A percentile compares a stretch with the other conserved stretches of the same genome.
Evolutionary conservation across 2,797 vertebrate genomes (phyloP).

Genomic region (Clarias fuscus): DNA sequence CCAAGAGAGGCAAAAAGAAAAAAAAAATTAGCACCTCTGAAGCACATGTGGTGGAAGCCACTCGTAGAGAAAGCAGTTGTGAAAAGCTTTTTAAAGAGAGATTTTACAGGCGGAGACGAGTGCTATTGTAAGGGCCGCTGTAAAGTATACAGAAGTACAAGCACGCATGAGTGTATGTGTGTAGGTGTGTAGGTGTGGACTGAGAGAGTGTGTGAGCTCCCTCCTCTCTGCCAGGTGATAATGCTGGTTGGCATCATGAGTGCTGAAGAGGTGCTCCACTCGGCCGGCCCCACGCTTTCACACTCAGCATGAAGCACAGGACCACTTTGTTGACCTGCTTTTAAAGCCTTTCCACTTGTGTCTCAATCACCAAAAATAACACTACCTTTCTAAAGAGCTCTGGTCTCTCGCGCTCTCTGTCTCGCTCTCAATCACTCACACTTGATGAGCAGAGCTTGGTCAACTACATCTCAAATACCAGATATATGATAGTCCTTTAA

Average conservation of each 20-base stretch:
- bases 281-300: conserved; percentile 63
- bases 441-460: conserved; percentile 20
- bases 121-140: conserved; percentile 37
- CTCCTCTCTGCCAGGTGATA: conserved; percentile 58
- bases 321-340: conserved; percentile 75
- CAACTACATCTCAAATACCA: conserved; percentile 21
- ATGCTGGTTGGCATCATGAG: conserved; percentile 58
- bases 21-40: conserved; percentile 27
- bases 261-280: conserved; percentile 63
- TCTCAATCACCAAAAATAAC: conserved; percentile 81
- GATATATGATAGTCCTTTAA: conserved; percentile 13
- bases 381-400: conserved; percentile 72
- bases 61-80: conserved; percentile 31
- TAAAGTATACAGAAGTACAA: conserved; percentile 44
- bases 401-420: conserved; percentile 8
- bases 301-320: conserved; percentile 72
- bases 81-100: conserved; percentile 52
- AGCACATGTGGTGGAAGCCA: conserved; percentile 24
- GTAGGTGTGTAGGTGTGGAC: conserved; percentile 42
- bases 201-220: conserved; percentile 28
- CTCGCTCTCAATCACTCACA: conserved; percentile 13
- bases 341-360: conserved; percentile 76
- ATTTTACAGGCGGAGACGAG: conserved; percentile 49
- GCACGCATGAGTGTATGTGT: conserved; percentile 30
- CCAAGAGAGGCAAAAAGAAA: background rate